phyloP scores from a whole-genome alignment of 2,888 invertebrate genomes.

The Villa cingulata region DNA sequence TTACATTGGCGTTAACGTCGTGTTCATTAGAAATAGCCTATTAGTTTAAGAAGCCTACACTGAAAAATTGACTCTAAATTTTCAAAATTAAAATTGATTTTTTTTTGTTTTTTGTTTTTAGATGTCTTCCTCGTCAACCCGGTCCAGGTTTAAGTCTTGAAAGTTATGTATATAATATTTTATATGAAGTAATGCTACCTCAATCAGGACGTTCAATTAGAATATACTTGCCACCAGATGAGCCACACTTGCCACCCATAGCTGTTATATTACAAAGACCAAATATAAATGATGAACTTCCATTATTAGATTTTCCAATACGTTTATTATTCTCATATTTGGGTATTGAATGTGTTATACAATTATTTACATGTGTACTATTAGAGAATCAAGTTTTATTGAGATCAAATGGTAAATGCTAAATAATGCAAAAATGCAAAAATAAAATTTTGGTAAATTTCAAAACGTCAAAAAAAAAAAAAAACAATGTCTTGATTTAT shows the following conservation, averaged over 20 bases:
- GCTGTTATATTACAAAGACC: slow-evolving; percentile 63
- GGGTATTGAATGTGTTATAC: slow-evolving; percentile 83
- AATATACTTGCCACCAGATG: slow-evolving; percentile 55
- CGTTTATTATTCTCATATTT: slow-evolving; percentile 76
- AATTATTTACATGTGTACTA: slow-evolving; percentile 86
- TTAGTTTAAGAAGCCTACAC: no score
- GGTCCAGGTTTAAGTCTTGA: slow-evolving; percentile 71
- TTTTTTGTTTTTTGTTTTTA: slow-evolving; percentile 21
- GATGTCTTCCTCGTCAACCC: slow-evolving; percentile 65
- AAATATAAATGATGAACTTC: slow-evolving; percentile 67
- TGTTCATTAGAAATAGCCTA: no score
- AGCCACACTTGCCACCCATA: slow-evolving; percentile 52
- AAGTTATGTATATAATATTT: slow-evolving; percentile 86
- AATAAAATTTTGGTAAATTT: no score
- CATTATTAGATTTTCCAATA: slow-evolving; percentile 85
- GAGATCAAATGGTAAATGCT: slow-evolving; percentile 63
- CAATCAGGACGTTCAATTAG: slow-evolving; percentile 76
- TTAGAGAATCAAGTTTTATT: slow-evolving; percentile 94
- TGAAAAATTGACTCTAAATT: not conserved
- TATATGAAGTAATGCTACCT: slow-evolving; percentile 88
- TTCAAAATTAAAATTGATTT: not conserved
- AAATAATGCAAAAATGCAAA: not conserved
- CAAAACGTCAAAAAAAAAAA: no score
- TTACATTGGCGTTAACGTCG: no score
- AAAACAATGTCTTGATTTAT: no score